Base-by-base conservation (phyloP, 92 coral and sea anemone genomes). In the Heteractis magnifica region DNA sequence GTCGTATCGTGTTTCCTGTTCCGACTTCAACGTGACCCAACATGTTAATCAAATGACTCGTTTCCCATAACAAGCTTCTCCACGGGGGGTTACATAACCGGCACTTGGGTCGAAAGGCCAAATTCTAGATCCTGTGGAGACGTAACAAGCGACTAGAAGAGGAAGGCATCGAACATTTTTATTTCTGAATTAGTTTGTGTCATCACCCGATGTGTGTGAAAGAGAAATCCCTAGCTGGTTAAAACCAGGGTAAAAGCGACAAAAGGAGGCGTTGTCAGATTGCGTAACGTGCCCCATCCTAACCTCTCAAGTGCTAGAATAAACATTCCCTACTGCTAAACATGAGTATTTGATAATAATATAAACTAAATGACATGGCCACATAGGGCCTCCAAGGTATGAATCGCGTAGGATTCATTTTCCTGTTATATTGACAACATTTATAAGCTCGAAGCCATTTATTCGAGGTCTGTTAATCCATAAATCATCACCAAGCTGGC, bases 31-130 rank as follows among this genome's bases (percentile, higher is more conserved):
- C 65, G 50, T 68, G 84, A 81, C 48, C 52, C 3, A 75, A 49
- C 84, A 70, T 56, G 84, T 70, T 59, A 49, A 49, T 81, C 65
- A 70, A 56, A 48, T 81, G 68, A 81, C 84, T 81, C 51, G 8
- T 50, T 62, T 50, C 50, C 15, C 4, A 11, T 58, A 58, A 18
- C 70, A 62, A 62, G 70, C 55, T 23, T 68, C 73, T 58, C 72
- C 16, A 20, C 84, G 53, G 55, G 72, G 72, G 84, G 73, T 4
- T 59, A 10, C 6, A 51, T 80, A 49, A 52, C 50, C 77, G 74
- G 13, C 10, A 41, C 41, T 52, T 49, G 59, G 53, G 64, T 68
- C 84, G 55, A 56, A 71, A 81, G 48, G 73, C 26, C 49, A 68
- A 10, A 20, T 10, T 68, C 10, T 26, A 68, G 44, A 68, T 68